These are phyloP conservation scores for Griposia aprilina DNA, from an alignment of 2,888 invertebrate genomes.

Conservation along the genomic window DNA sequence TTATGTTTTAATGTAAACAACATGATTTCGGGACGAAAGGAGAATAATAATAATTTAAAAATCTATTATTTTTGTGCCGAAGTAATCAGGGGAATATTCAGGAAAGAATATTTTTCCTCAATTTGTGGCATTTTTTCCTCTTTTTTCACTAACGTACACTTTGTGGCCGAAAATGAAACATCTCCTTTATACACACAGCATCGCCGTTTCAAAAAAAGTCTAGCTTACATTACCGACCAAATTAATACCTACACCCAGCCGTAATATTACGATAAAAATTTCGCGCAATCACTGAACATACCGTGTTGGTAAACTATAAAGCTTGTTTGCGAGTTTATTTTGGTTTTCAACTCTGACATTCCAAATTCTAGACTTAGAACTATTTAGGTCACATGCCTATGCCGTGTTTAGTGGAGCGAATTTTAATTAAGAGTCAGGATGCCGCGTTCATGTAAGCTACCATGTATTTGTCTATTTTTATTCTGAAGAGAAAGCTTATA, in stretches of 20 bases:
- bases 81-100: too few relatives aligned
- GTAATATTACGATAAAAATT: conserved; percentile 18
- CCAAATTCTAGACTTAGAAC: conserved; percentile 53
- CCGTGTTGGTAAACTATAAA: conserved; percentile 57
- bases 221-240: conserved; percentile 36
- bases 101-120: too few relatives aligned
- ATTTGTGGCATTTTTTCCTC: too few relatives aligned
- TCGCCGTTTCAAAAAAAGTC: not conserved
- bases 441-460: not conserved
- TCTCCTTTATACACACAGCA: conserved; percentile 4
- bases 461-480: conserved; percentile 7
- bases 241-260: conserved; percentile 16
- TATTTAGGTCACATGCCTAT: conserved; percentile 68
- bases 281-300: conserved; percentile 33
- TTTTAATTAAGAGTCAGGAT: conserved; percentile 30
- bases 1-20: too few relatives aligned
- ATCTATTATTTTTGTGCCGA: too few relatives aligned
- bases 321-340: conserved; percentile 58
- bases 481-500: not conserved
- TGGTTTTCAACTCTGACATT: conserved; percentile 71
- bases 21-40: too few relatives aligned
- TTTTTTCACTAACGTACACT: too few relatives aligned
- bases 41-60: too few relatives aligned
- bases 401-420: conserved; percentile 37
- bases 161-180: too few relatives aligned